Percentiles rank a stretch among this genome's conserved stretches.
Evolutionary conservation across 2,797 vertebrate genomes (phyloP).

Genomic region (Borostomias antarcticus): DNA sequence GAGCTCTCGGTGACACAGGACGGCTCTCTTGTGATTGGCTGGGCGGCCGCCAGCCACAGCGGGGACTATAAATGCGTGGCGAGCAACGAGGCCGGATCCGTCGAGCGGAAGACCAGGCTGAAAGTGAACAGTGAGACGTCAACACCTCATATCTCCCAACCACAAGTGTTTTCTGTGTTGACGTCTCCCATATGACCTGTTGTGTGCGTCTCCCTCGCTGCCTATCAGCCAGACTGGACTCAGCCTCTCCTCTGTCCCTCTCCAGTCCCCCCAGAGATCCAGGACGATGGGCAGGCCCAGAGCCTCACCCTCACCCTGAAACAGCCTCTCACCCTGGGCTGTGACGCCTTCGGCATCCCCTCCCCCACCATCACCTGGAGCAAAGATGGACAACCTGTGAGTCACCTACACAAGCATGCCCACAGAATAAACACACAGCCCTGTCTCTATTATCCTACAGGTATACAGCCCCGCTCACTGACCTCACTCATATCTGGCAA

Average conservation of each 20-base stretch:
- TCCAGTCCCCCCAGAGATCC: slow-evolving; percentile 84
- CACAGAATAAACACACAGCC: not conserved
- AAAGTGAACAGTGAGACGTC: slow-evolving; percentile 80
- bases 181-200: not conserved
- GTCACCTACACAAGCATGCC: slow-evolving; percentile 41
- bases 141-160: not conserved
- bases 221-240: not conserved
- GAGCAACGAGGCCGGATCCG: slow-evolving; percentile 84
- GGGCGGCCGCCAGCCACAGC: slow-evolving; percentile 75
- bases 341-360: slow-evolving; percentile 81
- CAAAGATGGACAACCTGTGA: slow-evolving; percentile 81
- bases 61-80: slow-evolving; percentile 88
- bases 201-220: not conserved
- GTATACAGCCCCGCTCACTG: no score
- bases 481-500: slow-evolving; percentile 27
- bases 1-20: slow-evolving; percentile 72
- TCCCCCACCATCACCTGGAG: slow-evolving; percentile 81
- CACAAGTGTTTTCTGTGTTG: not conserved
- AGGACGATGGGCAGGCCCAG: slow-evolving; percentile 69
- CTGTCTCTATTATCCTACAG: not conserved
- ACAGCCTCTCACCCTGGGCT: slow-evolving; percentile 83
- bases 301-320: slow-evolving; percentile 82
- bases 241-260: slow-evolving; percentile 13
- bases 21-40: slow-evolving; percentile 80
- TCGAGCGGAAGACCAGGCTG: slow-evolving; percentile 79